These are phyloP conservation scores for Chrysemys picta DNA, from an alignment of 2,113 vertebrate genomes.

Conservation along the genomic window DNA sequence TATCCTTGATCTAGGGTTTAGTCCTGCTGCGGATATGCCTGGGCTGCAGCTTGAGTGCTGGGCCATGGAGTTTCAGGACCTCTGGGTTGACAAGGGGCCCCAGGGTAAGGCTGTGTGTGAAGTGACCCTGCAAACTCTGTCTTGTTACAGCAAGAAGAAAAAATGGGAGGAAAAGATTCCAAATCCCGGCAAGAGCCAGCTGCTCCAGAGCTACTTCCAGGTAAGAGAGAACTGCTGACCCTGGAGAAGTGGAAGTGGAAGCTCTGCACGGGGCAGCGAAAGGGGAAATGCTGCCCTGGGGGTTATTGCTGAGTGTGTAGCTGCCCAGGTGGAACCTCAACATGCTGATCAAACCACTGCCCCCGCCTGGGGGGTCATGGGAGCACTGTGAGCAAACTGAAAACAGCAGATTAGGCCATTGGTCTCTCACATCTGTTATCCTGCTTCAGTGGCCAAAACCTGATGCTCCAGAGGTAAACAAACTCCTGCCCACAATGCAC, in stretches of 20 bases:
- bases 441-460: too few relatives aligned
- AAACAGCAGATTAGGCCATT: too few relatives aligned
- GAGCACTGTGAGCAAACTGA: too few relatives aligned
- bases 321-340: not conserved
- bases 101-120: accelerated
- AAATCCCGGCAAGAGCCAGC: conserved; percentile 72
- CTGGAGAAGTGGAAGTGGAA: not conserved
- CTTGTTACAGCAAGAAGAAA: conserved; percentile 66
- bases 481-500: too few relatives aligned
- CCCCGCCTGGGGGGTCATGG: too few relatives aligned
- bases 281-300: not conserved
- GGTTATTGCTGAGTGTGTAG: not conserved
- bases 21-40: not conserved
- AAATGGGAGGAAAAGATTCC: conserved; percentile 80
- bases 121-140: not conserved
- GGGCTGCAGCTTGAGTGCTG: not conserved
- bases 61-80: not conserved
- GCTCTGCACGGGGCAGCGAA: not conserved
- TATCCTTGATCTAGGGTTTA: too few relatives aligned
- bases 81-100: not conserved
- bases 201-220: conserved; percentile 67
- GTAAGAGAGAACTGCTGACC: conserved; percentile 54
- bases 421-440: too few relatives aligned
- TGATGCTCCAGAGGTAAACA: too few relatives aligned
- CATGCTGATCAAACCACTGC: too few relatives aligned